Percentiles rank a stretch among this genome's conserved stretches.
phyloP scores from a whole-genome alignment of 1,140 invertebrate species.

The Bombus vancouverensis region DNA sequence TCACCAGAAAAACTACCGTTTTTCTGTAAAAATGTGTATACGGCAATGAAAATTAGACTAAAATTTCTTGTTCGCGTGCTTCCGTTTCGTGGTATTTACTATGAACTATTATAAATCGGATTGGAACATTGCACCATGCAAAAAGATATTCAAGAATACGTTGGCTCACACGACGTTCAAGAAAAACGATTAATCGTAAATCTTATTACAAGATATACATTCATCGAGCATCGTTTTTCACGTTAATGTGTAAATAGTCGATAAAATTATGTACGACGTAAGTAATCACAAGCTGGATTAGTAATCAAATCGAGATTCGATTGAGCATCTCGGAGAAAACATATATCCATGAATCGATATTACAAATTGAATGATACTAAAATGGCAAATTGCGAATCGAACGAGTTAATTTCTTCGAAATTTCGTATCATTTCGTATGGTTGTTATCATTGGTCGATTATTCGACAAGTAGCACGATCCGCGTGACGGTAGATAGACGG shows the following conservation, averaged over 20 bases:
- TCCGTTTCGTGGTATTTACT: not conserved
- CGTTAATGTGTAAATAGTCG: not conserved
- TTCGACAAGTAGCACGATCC: not conserved
- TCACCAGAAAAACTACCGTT: not conserved
- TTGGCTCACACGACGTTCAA: not conserved
- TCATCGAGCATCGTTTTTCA: not conserved
- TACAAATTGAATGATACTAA: not conserved
- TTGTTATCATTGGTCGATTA: not conserved
- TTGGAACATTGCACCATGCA: not conserved
- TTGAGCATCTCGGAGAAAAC: not conserved
- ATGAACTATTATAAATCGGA: not conserved
- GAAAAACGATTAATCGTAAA: not conserved
- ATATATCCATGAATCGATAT: not conserved
- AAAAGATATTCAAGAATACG: not conserved
- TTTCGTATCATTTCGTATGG: not conserved
- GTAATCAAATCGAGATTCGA: not conserved
- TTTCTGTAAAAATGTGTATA: not conserved
- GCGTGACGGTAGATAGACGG: slow-evolving; percentile 11
- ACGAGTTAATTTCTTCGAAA: not conserved
- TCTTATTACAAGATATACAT: not conserved
- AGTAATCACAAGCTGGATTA: not conserved
- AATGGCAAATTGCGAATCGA: too few species aligned
- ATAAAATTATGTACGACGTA: not conserved
- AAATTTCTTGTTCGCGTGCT: not conserved
- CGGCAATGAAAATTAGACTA: not conserved